Conservation (phyloP, 2,888 invertebrate genomes). For the Athalia circularis region DNA sequence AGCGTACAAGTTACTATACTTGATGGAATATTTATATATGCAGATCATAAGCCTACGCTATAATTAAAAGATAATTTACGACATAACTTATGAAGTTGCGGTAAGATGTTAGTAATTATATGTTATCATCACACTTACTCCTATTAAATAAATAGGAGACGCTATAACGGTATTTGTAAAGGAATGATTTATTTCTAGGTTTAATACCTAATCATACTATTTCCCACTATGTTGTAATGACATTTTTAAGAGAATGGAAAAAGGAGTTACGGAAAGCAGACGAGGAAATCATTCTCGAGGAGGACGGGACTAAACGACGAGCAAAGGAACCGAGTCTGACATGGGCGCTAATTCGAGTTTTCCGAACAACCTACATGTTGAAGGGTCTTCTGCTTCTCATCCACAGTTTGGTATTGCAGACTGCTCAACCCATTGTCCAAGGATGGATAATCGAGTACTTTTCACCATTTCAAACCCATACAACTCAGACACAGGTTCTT, state of each 20-base stretch:
- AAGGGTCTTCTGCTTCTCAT: constrained; percentile 52
- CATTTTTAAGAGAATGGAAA: constrained; percentile 72
- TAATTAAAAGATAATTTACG: too few species aligned
- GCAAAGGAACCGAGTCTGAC: constrained; percentile 70
- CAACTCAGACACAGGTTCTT: not conserved
- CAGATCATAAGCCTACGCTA: too few species aligned
- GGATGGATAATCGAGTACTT: constrained; percentile 64
- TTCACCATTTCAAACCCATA: constrained; percentile 8
- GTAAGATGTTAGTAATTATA: too few species aligned
- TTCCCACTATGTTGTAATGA: too few species aligned
- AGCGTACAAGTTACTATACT: too few species aligned
- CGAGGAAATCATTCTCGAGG: constrained; percentile 52
- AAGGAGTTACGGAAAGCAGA: constrained; percentile 68
- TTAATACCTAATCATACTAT: not conserved
- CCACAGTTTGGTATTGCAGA: constrained; percentile 49
- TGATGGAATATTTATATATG: too few species aligned
- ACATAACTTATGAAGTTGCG: too few species aligned
- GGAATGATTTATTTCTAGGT: not conserved
- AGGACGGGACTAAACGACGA: constrained; percentile 51
- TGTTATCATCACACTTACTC: too few species aligned
- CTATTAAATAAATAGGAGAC: too few species aligned
- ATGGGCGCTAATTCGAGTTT: constrained; percentile 72
- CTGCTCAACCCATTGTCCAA: constrained; percentile 61
- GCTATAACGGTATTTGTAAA: too few species aligned
- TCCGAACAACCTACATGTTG: constrained; percentile 64